A percentile compares a stretch with the other conserved stretches of the same genome.
These are phyloP conservation scores for Serrognathus titanus DNA, from an alignment of 2,888 invertebrate genomes.

Conservation along the genomic window DNA sequence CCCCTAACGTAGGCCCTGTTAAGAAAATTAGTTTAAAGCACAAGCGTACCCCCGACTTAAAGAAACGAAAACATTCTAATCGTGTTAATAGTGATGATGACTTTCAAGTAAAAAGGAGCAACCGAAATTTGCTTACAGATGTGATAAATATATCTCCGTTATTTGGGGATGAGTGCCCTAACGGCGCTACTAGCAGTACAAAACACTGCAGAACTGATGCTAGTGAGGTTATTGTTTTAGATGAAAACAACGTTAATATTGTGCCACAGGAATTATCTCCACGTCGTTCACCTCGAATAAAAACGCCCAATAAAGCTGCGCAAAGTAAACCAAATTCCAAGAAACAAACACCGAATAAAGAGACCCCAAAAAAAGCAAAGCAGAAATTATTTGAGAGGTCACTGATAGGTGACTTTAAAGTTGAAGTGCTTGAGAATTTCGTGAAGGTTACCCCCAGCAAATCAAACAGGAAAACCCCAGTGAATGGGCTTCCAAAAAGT, in stretches of 20 bases:
- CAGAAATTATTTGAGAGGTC: conserved; percentile 38
- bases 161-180: too few species aligned
- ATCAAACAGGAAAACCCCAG: conserved; percentile 20
- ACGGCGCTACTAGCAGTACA: too few species aligned
- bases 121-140: not conserved
- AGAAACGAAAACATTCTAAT: conserved; percentile 1
- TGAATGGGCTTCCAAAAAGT: conserved; percentile 15
- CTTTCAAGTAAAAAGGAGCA: not conserved
- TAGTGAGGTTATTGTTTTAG: too few species aligned
- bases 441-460: conserved; percentile 42
- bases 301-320: conserved; percentile 15
- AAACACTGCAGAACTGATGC: too few species aligned
- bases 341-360: conserved; percentile 12
- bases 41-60: not conserved
- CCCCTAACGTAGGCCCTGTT: not conserved
- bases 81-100: not conserved
- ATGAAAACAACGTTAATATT: not conserved
- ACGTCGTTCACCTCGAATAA: not conserved
- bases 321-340: conserved; percentile 6
- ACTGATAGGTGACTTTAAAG: conserved; percentile 37
- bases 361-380: conserved; percentile 25
- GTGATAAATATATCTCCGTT: too few species aligned
- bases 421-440: conserved; percentile 40
- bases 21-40: conserved; percentile 3
- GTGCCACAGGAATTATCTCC: conserved; percentile 49